Evolutionary conservation across 1,140 invertebrate genomes (phyloP), one percentile per base, ranked within the genome.

Genomic region (Tribolium castaneum): DNA sequence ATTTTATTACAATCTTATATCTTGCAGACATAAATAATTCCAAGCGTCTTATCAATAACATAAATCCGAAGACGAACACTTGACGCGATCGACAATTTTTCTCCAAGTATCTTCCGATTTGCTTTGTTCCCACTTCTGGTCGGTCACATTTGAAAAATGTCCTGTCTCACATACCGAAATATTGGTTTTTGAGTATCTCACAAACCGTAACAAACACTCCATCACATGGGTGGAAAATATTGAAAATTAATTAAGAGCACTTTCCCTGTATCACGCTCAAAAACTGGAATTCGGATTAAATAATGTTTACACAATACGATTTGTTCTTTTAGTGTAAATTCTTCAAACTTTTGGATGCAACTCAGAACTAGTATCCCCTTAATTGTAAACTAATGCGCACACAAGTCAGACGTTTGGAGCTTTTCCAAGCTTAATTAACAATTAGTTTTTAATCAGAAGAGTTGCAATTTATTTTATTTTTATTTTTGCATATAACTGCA

Each of bases 11-110:
- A 34, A 35, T 35, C 59, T 66, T 66, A 35, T 66, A 66, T 66
- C 59, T 66, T 7, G 10, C 3, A 30, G 59, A 66, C 59, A 35
- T 66, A 35, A 35, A 66, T 66, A 66, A 66, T 66, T 66, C 59
- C 7, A 12, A 66, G 54, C 59, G 22, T 66, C 59, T 66, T 66
- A 66, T 66, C 59, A 66, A 66, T 66, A 66, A 66, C 59, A 66
- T 66, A 66, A 66, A 66, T 30, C 30, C 30, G 6, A 66, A 22
- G 59, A 66, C 30, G 59, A 30, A 66, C 59, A 66, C 59, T 66
- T 22, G 30, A 35, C 12, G 3, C 59, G 19, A 45, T 45, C 54
- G 10, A 59, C 22, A 22, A 59, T 59, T 22, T 22, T 12, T 35
- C 39, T 66, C 14, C 12, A 12, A 12, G n/a, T 30, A 66, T 66